Base-by-base conservation (phyloP, 2,797 vertebrate genomes). In the Vespertilio murinus region DNA sequence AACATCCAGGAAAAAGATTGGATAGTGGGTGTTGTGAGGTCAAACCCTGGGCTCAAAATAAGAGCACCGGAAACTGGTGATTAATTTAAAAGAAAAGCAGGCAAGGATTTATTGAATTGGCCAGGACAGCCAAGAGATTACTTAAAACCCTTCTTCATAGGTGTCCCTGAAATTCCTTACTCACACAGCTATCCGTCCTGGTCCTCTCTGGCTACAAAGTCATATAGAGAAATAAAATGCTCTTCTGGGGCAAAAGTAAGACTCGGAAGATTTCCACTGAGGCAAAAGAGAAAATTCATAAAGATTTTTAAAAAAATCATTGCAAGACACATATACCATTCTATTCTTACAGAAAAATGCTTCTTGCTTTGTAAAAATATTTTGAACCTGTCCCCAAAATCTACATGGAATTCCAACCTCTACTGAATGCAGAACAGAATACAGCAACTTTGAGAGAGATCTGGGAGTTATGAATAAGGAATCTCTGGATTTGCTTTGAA, bases 391-490 rank as follows among this genome's bases (percentile, higher is more conserved):
- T 90, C 45, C 25, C n/a, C 91, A 77, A 79, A 91, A 82, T 71
- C 89, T 90, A 77, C 30, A 38, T 85, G 74, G 91, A 97, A 91
- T 91, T 95, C 79, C 28, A 84, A 54, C 73, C 64, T 80, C 69
- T 89, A 3, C 45, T 59, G 54, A 87, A 95, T 92, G 16, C 52
- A 81, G 52, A 94, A 80, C n/a, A 92, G 80, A 86, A 79, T 79
- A 79, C 22, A 80, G 28, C 64, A 93, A 90, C 35, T 80, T 80
- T n/a, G 71, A 73, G 17, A 73, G 17, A 87, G 70, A 79, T 79
- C 65, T 93, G 71, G 23, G 61, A 79, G 45, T 90, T 94, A 88
- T 33, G 52, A 96, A 82, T 77, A 97, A 96, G 35, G 73, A 70
- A 86, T 70, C 45, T 92, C 28, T 25, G 78, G 80, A 74, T 94